Base-by-base conservation (phyloP, 2,113 vertebrate species). In the Syngnathus typhle region DNA sequence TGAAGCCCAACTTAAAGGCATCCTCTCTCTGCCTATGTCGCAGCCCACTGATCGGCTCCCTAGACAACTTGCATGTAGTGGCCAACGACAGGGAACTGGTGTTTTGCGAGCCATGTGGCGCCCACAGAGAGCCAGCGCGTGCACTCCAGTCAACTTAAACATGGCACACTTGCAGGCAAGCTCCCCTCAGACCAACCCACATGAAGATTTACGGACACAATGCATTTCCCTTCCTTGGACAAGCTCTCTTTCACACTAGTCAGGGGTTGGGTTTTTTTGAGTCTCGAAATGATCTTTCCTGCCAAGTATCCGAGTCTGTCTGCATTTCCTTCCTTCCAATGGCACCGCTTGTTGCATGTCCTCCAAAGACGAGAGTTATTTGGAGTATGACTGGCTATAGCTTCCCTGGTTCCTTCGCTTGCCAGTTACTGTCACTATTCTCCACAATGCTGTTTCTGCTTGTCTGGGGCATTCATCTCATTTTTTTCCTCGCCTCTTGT, bases 1-100 rank as follows among this genome's bases (percentile, higher is more conserved):
- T 74, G 64, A 56, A 51, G 76, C 66, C 67, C 71, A 36, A 65
- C 81, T 75, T 88, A 79, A 88, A 80, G 60, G 73, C 65, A 7
- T 68, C 88, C 69, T 79, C 85, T 88, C 79, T 89, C 84, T 86
- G 86, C 68, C 81, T 89, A 73, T 84, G 84, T 85, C 85, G 87
- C 74, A 85, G 82, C 79, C 85, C 90, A 73, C 80, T 91, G 81
- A 89, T 86, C 82, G 85, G 81, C 61, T 91, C 91, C 59, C 87
- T 92, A 82, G 85, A 87, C 64, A 91, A 87, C 88, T 85, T 91
- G 85, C 81, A 89, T 85, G 87, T 91, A 82, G 64, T 84, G 83
- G 77, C 85, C 80, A 85, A 76, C 68, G 84, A 87, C 77, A 82
- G 81, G 72, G 88, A 88, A 41, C 65, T 60, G 46, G 77, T 78